Percentiles rank a stretch among this genome's conserved stretches.
Evolutionary conservation across 2,888 invertebrate species (phyloP).

Genomic region (Cantharis flavilabris): DNA sequence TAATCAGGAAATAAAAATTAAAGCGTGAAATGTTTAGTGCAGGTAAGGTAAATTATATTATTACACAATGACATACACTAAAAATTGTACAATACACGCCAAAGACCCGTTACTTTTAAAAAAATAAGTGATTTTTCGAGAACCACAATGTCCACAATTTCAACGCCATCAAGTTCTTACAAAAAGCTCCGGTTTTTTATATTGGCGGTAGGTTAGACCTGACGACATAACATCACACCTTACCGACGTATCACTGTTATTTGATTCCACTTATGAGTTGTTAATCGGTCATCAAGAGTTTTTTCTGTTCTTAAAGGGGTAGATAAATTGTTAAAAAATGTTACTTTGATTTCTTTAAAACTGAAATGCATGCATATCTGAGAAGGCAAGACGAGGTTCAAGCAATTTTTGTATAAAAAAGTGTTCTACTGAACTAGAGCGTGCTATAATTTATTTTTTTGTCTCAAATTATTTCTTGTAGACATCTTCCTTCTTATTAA

Average conservation of each 20-base stretch:
- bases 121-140: conserved; percentile 20
- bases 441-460: conserved; percentile 21
- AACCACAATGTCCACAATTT: conserved; percentile 37
- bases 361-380: conserved; percentile 13
- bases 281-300: conserved; percentile 24
- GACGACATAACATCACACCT: conserved; percentile 43
- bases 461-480: background rate
- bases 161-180: conserved; percentile 32
- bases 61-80: conserved; percentile 19
- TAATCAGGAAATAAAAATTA: conserved; percentile 23
- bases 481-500: background rate
- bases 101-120: conserved; percentile 17
- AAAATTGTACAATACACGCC: conserved; percentile 28
- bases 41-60: background rate
- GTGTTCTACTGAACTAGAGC: conserved; percentile 15
- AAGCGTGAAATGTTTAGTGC: conserved; percentile 16
- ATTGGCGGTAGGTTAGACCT: conserved; percentile 20
- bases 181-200: conserved; percentile 28
- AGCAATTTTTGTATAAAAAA: conserved; percentile 8
- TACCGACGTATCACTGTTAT: conserved; percentile 44
- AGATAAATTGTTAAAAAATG: conserved; percentile 16
- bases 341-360: conserved; percentile 9
- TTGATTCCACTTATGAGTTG: conserved; percentile 46
- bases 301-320: conserved; percentile 24
- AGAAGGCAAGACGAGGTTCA: conserved; percentile 2